phyloP scores from a whole-genome alignment of 2,113 vertebrate genomes.

The Pomatostomus ruficeps region DNA sequence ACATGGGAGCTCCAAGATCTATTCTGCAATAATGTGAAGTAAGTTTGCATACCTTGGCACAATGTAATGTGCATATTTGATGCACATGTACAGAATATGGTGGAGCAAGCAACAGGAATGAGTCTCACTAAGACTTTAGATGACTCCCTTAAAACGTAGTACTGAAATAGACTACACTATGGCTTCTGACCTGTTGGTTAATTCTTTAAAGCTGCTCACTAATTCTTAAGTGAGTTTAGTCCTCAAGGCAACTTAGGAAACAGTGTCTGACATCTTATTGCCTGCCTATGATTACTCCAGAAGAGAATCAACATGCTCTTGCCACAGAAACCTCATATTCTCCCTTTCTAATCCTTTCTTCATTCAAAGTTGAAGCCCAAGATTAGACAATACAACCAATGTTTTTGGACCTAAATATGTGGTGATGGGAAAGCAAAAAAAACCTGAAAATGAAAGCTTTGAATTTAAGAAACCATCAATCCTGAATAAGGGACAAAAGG shows the following conservation, averaged over 20 bases:
- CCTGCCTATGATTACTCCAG: not conserved
- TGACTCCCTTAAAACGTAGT: not conserved
- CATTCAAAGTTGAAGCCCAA: not conserved
- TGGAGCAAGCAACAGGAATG: not conserved
- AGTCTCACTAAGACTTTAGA: not conserved
- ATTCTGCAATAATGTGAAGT: not conserved
- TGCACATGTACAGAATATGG: not conserved
- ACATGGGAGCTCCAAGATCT: not conserved
- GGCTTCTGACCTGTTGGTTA: not conserved
- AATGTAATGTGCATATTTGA: not conserved
- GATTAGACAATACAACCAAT: not conserved
- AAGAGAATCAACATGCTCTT: not conserved
- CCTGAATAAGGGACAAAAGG: not conserved
- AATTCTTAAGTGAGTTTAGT: not conserved
- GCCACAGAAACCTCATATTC: not conserved
- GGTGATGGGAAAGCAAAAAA: not conserved
- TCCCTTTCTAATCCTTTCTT: not conserved
- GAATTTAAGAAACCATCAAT: not conserved
- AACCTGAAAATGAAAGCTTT: not conserved
- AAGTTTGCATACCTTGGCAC: not conserved
- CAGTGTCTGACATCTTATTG: not conserved
- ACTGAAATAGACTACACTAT: not conserved
- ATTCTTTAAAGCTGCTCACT: not conserved
- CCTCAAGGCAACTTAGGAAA: not conserved
- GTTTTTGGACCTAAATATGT: not conserved